A percentile compares a stretch with the other conserved stretches of the same genome.
Evolutionary conservation across 2,113 vertebrate genomes (phyloP).

Genomic region (Anser cygnoides): DNA sequence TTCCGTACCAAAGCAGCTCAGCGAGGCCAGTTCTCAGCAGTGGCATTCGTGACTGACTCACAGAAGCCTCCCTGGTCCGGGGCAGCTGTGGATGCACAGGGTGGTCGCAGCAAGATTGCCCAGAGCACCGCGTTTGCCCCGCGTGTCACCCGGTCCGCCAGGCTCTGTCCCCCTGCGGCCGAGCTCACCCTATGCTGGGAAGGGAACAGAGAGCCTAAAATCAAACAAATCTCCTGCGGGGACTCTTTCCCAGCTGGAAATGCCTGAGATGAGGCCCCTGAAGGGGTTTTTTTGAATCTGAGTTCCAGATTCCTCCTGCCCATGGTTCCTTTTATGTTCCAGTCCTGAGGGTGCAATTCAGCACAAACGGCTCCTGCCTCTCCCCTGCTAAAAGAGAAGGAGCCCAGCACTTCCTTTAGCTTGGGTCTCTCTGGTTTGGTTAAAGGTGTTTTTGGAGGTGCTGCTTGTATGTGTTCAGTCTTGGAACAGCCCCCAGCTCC

Average conservation of each 20-base stretch:
- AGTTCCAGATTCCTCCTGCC: constrained; percentile 51
- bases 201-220: not conserved
- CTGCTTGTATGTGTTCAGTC: not conserved
- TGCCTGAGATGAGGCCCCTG: not conserved
- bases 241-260: not conserved
- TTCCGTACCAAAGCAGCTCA: not conserved
- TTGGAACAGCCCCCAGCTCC: not conserved
- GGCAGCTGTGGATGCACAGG: not conserved
- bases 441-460: not conserved
- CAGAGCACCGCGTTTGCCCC: not conserved
- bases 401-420: not conserved
- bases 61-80: not conserved
- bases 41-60: not conserved
- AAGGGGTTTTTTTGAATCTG: not conserved
- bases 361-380: constrained; percentile 1
- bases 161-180: not conserved
- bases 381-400: not conserved
- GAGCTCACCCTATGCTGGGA: not conserved
- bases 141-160: no score
- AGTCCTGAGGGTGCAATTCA: not conserved
- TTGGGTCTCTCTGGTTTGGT: not conserved
- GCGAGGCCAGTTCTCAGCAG: not conserved
- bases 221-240: not conserved
- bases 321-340: not conserved
- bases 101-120: not conserved